Evolutionary conservation across 2,797 vertebrate species (phyloP), one percentile per base, ranked within the genome.

Genomic region (Selene dorsalis): DNA sequence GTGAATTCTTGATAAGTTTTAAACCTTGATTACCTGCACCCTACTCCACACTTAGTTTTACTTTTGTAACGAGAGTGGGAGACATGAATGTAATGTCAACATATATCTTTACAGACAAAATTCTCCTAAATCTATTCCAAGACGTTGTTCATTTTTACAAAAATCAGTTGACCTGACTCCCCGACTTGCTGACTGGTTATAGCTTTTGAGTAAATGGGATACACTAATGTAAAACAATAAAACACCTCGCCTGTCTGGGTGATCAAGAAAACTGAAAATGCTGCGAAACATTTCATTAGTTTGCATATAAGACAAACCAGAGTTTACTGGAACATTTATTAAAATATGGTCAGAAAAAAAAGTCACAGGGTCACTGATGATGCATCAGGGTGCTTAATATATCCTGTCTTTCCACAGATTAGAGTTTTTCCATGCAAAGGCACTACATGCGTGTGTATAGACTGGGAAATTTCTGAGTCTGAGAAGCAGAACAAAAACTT

Each of bases 401-500:
- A 57, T 84, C 66, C 86, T 30, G 22, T 63, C 63, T 83, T 83
- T 35, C 71, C 32, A 52, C 62, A 85, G 26, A 6, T 53, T 30
- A 70, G 73, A 83, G 48, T 65, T 82, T 80, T 78, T 57, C 48
- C 43, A 17, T 70, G 32, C 43, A 78, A 81, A 83, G 45, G 41
- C 26, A 74, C 11, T 20, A 65, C 48, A 26, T 16, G 30, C 30
- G 14, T 13, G 69, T 63, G 20, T 26, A 66, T 72, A 82, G 48
- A 66, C 64, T 58, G 39, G 28, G 66, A 86, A 73, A 77, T 0
- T 3, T 81, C 50, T 22, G 18, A 38, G 65, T 72, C 28, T 70
- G 14, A 82, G 69, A 85, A 86, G 73, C 52, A 83, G 65, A 86
- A 83, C 41, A 63, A 65, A 66, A 20, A 82, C 77, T 89, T 91